These are phyloP conservation scores for Morelia viridis DNA, from an alignment of 2,797 vertebrate genomes.

Conservation along the genomic window DNA sequence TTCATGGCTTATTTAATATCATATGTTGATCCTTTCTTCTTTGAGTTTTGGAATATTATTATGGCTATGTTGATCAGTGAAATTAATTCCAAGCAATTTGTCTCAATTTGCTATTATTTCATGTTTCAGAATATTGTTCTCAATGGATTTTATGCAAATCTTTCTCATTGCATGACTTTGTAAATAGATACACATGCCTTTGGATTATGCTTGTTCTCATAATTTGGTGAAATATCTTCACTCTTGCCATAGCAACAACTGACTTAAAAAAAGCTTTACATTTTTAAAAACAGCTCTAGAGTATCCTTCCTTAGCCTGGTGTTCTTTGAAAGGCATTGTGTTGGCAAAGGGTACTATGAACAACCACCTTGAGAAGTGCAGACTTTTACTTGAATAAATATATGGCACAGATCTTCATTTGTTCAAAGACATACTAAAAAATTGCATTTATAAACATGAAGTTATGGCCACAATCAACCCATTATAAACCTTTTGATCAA, in stretches of 20 bases:
- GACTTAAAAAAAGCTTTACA: not conserved
- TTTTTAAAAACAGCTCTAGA: not conserved
- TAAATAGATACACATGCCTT: slow-evolving; percentile 3
- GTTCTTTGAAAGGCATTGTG: not conserved
- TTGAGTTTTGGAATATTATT: not conserved
- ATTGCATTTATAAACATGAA: not conserved
- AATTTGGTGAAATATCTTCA: slow-evolving; percentile 13
- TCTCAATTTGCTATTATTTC: not conserved
- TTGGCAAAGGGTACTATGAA: not conserved
- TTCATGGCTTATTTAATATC: not conserved
- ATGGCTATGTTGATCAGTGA: not conserved
- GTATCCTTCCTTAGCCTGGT: not conserved
- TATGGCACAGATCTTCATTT: not conserved
- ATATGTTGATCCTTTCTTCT: not conserved
- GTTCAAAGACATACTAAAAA: not conserved
- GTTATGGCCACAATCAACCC: not conserved
- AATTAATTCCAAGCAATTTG: not conserved
- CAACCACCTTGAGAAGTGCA: not conserved
- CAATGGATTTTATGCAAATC: slow-evolving; percentile 19
- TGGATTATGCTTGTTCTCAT: slow-evolving; percentile 32
- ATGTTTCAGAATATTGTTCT: not conserved
- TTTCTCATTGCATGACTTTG: not conserved
- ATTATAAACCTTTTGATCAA: not conserved
- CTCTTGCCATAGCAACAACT: not conserved
- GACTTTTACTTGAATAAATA: not conserved